Percentiles rank a stretch among this genome's conserved stretches.
phyloP scores from a whole-genome alignment of 1,140 invertebrate genomes.

The Listronotus bonariensis region DNA sequence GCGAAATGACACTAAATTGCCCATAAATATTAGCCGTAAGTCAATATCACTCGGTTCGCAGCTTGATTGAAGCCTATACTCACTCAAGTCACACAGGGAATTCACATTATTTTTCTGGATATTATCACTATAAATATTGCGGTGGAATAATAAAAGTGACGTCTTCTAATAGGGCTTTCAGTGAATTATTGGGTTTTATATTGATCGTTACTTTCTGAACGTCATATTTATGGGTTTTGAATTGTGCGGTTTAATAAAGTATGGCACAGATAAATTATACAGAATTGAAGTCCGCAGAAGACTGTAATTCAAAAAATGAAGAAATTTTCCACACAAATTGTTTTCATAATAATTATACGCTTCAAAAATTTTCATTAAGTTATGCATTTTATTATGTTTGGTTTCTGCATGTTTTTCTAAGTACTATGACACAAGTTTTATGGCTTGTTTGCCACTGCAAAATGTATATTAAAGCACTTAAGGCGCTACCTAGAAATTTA shows the following conservation, averaged over 20 bases:
- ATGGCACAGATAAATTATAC: too few species aligned
- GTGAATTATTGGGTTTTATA: conserved; percentile 25
- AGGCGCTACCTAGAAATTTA: too few species aligned
- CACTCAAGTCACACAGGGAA: conserved; percentile 43
- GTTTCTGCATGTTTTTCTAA: too few species aligned
- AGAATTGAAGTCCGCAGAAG: too few species aligned
- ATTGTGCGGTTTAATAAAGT: background rate
- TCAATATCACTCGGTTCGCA: conserved; percentile 48
- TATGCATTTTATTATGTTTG: too few species aligned
- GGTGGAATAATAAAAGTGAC: conserved; percentile 33
- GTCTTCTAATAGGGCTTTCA: conserved; percentile 32
- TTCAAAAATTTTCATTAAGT: too few species aligned
- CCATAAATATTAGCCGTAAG: conserved; percentile 54
- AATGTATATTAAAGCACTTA: too few species aligned
- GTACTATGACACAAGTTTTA: too few species aligned
- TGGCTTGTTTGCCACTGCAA: too few species aligned
- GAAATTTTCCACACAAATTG: too few species aligned
- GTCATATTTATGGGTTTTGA: conserved; percentile 6
- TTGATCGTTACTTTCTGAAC: conserved; percentile 21
- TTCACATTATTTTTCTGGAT: conserved; percentile 42
- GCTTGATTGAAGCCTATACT: conserved; percentile 49
- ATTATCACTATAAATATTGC: conserved; percentile 38
- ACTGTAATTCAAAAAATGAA: too few species aligned
- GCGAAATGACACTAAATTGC: conserved; percentile 54
- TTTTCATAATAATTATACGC: too few species aligned